Percentiles rank a stretch among this genome's conserved stretches.
These are phyloP conservation scores for Otus sunia DNA, from an alignment of 2,113 vertebrate species.

Conservation along the genomic window DNA sequence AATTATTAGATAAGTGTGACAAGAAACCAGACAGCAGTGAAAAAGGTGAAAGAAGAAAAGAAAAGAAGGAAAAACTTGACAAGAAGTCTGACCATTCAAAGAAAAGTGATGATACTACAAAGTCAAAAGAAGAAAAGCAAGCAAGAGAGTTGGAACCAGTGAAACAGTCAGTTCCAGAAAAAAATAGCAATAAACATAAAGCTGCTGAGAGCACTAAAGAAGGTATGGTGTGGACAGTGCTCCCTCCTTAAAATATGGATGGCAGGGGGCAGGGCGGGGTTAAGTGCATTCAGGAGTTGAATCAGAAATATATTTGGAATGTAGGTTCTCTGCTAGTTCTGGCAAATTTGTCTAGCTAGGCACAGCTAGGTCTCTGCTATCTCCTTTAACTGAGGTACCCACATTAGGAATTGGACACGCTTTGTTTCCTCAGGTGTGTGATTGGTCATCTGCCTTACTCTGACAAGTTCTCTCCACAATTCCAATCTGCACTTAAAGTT, in stretches of 20 bases:
- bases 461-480: neutral
- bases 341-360: neutral
- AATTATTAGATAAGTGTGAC: slow-evolving; percentile 71
- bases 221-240: slow-evolving; percentile 73
- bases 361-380: neutral
- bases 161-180: slow-evolving; percentile 71
- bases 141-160: slow-evolving; percentile 55
- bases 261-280: too few relatives aligned
- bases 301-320: neutral
- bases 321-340: neutral
- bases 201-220: slow-evolving; percentile 84
- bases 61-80: slow-evolving; percentile 80
- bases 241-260: neutral
- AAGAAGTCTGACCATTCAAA: slow-evolving; percentile 72
- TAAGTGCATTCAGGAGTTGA: neutral
- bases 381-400: neutral
- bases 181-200: slow-evolving; percentile 80
- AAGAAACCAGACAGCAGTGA: slow-evolving; percentile 74
- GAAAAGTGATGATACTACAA: slow-evolving; percentile 63
- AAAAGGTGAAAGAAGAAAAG: slow-evolving; percentile 77
- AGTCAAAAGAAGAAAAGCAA: slow-evolving; percentile 73
- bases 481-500: neutral
- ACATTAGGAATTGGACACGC: neutral
- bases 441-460: neutral
- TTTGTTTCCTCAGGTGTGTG: neutral